Base-by-base conservation (phyloP, 2,888 invertebrate species). In the Harpalus rubripes region DNA sequence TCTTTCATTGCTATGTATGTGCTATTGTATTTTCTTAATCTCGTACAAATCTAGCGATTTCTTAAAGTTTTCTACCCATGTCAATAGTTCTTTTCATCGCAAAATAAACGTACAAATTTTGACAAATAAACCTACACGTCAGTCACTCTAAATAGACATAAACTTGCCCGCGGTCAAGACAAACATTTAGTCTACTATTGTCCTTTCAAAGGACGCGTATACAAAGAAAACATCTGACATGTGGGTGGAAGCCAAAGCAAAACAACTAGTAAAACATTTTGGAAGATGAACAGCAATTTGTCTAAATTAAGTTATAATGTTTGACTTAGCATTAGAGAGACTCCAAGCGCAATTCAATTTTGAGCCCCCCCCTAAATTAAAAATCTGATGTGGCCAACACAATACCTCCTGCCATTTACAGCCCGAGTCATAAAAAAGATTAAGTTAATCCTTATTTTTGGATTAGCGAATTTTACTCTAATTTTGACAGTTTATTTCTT, bases 111-210 rank as follows among this genome's bases (percentile, higher is more conserved):
- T 68, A 26, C 32, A 68, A 68, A 32, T 68, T 68, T 39, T 68
- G 68, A 68, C 68, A 68, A 68, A 68, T 68, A 68, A 68, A 68
- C 12, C 68, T 32, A 68, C 26, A 39, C 39, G 68, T 68, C 68
- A 68, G 32, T 68, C 68, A 63, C 2, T 22, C 63, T 63, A 63
- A 22, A 63, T 26, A 63, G 63, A 63, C 7, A 18, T 26, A 68
- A 10, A 32, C 12, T 68, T n/a, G 68, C 68, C 68, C 39, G 68
- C 39, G 68, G 68, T 68, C 68, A 68, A 39, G n/a, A 10, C 18
- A 63, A 63, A 63, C 16, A 15, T 32, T 32, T 32, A 32, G 10
- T 12, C 44, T 52, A 12, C 10, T 52, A 52, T 52, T 52, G 44
- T 52, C 44, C 44, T 12, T 5, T 12, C 44, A 52, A 52, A 52